Conservation (phyloP, 1,140 invertebrate genomes). For the Choristoneura fumiferana region DNA sequence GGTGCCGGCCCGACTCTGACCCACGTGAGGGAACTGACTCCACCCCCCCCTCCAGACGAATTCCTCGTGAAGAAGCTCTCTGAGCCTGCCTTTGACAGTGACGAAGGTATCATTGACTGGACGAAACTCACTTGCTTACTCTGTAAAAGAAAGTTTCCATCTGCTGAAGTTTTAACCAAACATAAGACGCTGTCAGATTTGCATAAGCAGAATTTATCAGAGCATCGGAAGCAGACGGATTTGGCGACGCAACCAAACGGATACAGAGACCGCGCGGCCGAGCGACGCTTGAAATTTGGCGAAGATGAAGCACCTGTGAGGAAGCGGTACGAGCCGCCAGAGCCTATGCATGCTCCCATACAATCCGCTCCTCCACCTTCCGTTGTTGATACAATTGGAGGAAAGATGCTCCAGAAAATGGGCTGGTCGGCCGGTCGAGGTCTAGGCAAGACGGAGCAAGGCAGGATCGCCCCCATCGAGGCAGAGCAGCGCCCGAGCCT, state of each 20-base stretch:
- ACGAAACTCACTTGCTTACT: conserved; percentile 95
- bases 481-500: conserved; percentile 82
- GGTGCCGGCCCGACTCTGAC: conserved; percentile 81
- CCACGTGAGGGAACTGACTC: conserved; percentile 57
- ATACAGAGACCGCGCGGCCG: conserved; percentile 96
- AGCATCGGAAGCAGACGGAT: conserved; percentile 78
- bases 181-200: conserved; percentile 96
- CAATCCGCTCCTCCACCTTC: conserved; percentile 77
- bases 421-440: conserved; percentile 98
- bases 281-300: conserved; percentile 96
- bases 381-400: conserved; percentile 87
- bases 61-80: conserved; percentile 69
- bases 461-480: conserved; percentile 94
- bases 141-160: conserved; percentile 97
- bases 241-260: conserved; percentile 76
- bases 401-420: conserved; percentile 97
- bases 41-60: conserved; percentile 77
- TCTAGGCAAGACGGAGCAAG: conserved; percentile 94
- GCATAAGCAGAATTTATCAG: conserved; percentile 95
- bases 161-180: conserved; percentile 91
- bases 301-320: conserved; percentile 88
- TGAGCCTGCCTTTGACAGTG: conserved; percentile 45
- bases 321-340: conserved; percentile 82
- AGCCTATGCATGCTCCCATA: conserved; percentile 77
- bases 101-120: conserved; percentile 88